Base-by-base conservation (phyloP, 2,113 vertebrate genomes). In the Accipiter virgatus region DNA sequence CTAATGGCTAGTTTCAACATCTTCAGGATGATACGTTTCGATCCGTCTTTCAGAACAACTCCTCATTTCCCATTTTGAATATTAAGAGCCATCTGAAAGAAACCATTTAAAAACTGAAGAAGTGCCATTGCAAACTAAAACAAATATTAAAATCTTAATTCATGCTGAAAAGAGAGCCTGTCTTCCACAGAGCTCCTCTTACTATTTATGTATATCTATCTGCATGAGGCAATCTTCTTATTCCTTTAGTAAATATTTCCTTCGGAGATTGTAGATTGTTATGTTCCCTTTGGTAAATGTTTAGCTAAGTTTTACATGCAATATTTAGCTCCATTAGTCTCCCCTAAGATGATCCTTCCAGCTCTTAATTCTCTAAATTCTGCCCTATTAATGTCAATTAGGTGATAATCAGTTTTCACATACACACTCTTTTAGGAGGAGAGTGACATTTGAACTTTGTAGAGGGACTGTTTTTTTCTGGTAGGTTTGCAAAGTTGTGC, bases 161-260 rank as follows among this genome's bases (percentile, higher is more conserved):
- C 31, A 61, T 56, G 40, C 36, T 79, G 74, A 89, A 93, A 92
- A 95, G 52, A 61, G 16, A 61, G 5, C 7, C 58, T 62, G 17
- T 85, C 50, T 68, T 82, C 42, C 29, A 59, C 31, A 80, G n/a
- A 85, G 34, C 13, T 80, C 21, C 0, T 68, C 59, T 85, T 65
- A 65, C 29, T 73, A 15, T 75, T 88, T 90, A 65, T 80, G 8
- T 82, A 7, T 48, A 50, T 75, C 42, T 53, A 10, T 85, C 81
- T 80, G 23, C 36, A 31, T 62, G 29, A 92, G 32, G 32, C 62
- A 82, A 45, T 79, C 66, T 32, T 90, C 71, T 87, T 93, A 75
- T 68, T 81, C 90, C 81, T 89, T 85, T n/a, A 75, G 47, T 85
- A 95, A 96, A 89, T 84, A 95, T 94, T 94, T 89, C 48, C 62